phyloP scores from a whole-genome alignment of 92 coral and sea anemone genomes.

The Porites rus region DNA sequence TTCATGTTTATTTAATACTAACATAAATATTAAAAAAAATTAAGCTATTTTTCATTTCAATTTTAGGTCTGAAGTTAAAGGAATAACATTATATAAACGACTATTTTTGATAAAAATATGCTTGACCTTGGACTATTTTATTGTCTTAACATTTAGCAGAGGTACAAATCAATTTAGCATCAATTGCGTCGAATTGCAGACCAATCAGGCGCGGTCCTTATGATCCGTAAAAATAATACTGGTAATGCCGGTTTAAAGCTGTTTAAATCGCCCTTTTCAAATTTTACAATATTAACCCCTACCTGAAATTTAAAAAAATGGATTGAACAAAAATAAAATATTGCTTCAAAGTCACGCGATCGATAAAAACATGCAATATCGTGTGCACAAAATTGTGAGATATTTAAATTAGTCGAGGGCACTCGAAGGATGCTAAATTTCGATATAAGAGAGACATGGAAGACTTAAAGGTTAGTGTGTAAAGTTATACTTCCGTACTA shows the following conservation, averaged over 20 bases:
- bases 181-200: background rate
- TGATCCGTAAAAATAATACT: background rate
- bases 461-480: background rate
- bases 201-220: background rate
- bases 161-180: background rate
- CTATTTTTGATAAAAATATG: no score
- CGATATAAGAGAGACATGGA: no score
- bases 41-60: no score
- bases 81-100: no score
- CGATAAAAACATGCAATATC: slow-evolving; percentile 6
- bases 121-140: no score
- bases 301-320: background rate
- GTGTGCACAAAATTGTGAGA: background rate
- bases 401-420: background rate
- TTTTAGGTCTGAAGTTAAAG: no score
- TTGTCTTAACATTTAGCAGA: background rate
- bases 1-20: no score
- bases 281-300: slow-evolving; percentile 2
- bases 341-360: slow-evolving; percentile 19
- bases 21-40: no score
- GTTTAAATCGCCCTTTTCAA: slow-evolving; percentile 26
- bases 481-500: background rate
- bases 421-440: no score
- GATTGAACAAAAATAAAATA: background rate
- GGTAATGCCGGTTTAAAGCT: background rate